Evolutionary conservation across 1,140 invertebrate genomes (phyloP).

Genomic region (Lasioglossum baleicum): DNA sequence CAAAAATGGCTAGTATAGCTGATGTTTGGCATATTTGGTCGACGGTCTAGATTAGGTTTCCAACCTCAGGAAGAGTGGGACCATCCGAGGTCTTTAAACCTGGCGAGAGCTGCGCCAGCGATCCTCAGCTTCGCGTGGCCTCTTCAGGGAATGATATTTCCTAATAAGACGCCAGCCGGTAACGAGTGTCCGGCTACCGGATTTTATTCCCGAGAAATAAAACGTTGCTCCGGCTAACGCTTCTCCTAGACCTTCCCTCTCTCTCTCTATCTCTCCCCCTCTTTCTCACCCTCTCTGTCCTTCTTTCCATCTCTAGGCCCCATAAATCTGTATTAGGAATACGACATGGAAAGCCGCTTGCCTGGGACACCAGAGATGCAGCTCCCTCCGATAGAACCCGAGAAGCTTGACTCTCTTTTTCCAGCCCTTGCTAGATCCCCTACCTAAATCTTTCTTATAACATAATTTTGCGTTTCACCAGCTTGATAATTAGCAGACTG

Average conservation of each 20-base stretch:
- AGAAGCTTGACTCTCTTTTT: not conserved
- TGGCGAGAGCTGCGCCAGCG: constrained; percentile 1
- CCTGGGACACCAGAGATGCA: not conserved
- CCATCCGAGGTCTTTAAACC: constrained; percentile 49
- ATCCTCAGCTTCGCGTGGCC: constrained; percentile 3
- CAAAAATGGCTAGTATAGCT: too few relatives aligned
- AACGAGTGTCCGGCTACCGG: constrained; percentile 38
- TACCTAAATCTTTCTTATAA: too few relatives aligned
- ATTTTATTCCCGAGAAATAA: constrained; percentile 40
- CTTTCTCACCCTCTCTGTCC: not conserved
- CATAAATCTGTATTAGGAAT: constrained; percentile 17
- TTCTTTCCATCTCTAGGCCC: not conserved
- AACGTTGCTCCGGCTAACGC: not conserved
- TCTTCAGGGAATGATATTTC: constrained; percentile 56
- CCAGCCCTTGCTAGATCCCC: too few relatives aligned
- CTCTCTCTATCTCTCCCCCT: not conserved
- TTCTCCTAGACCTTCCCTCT: too few relatives aligned
- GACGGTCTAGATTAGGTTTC: not conserved
- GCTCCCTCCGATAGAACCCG: not conserved
- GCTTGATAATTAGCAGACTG: too few relatives aligned
- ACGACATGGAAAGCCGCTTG: not conserved
- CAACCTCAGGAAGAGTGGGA: constrained; percentile 36
- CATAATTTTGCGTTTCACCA: too few relatives aligned
- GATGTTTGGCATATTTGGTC: too few relatives aligned
- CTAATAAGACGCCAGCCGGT: constrained; percentile 40